A percentile compares a stretch with the other conserved stretches of the same genome.
Conservation (phyloP, 2,888 invertebrate genomes). For the Rotaria magnacalcarata region DNA sequence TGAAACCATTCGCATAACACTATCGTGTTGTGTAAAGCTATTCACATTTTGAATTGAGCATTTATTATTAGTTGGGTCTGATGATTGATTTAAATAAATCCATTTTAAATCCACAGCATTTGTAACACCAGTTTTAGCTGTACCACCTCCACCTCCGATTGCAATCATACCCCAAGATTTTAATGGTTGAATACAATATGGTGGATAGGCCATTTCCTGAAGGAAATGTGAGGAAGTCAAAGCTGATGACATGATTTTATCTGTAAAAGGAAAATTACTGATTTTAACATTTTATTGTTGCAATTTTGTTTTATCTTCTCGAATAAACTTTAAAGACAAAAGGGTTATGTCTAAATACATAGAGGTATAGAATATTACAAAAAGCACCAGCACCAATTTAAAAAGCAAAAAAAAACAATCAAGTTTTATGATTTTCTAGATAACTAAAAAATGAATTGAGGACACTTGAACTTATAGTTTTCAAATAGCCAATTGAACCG, state of each 20-base stretch:
- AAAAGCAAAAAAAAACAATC: background rate
- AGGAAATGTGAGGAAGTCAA: background rate
- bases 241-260: background rate
- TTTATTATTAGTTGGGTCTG: background rate
- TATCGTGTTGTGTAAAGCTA: slow-evolving; percentile 31
- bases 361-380: background rate
- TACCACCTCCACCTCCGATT: slow-evolving; percentile 24
- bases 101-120: slow-evolving; percentile 36
- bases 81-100: slow-evolving; percentile 32
- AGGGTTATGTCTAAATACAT: background rate
- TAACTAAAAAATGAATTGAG: background rate
- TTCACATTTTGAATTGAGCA: slow-evolving; percentile 23
- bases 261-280: background rate
- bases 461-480: background rate
- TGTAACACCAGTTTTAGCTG: slow-evolving; percentile 15
- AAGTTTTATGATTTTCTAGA: background rate
- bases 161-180: slow-evolving; percentile 32
- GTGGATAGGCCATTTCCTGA: slow-evolving; percentile 35
- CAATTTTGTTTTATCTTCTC: background rate
- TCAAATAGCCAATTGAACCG: background rate
- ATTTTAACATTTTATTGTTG: background rate
- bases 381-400: background rate
- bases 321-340: background rate
- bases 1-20: slow-evolving; percentile 26
- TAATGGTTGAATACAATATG: slow-evolving; percentile 23